Percentiles rank a stretch among this genome's conserved stretches.
These are phyloP conservation scores for Corythoichthys intestinalis DNA, from an alignment of 2,113 vertebrate species.

Conservation along the genomic window DNA sequence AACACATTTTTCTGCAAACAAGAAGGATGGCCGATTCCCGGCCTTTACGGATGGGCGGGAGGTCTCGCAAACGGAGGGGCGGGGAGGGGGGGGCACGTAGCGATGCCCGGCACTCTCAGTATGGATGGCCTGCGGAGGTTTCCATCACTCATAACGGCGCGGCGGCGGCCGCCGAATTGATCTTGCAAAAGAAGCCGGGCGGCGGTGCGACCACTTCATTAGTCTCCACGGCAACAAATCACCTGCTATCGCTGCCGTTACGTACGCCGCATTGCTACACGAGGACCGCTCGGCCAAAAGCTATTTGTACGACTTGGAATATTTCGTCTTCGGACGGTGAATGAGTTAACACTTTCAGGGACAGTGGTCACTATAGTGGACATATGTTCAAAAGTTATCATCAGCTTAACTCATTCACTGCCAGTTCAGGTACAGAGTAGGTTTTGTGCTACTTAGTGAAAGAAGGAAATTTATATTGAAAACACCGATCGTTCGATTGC, in stretches of 20 bases:
- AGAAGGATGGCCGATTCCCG: conserved; percentile 75
- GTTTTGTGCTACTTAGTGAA: too few species aligned
- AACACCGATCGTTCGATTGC: too few species aligned
- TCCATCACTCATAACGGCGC: conserved; percentile 81
- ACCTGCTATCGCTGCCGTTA: conserved; percentile 61
- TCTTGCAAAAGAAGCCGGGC: conserved; percentile 80
- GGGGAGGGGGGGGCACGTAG: conserved; percentile 9
- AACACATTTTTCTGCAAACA: conserved; percentile 74
- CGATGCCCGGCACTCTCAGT: conserved; percentile 70
- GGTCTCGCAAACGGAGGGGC: neutral
- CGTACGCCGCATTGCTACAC: conserved; percentile 47
- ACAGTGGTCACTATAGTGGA: too few species aligned
- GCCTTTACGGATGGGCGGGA: conserved; percentile 63
- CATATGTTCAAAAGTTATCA: too few species aligned
- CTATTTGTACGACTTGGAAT: neutral
- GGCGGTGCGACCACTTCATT: conserved; percentile 80
- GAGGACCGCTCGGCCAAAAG: conserved; percentile 40
- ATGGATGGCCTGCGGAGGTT: conserved; percentile 79
- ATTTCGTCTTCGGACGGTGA: too few species aligned
- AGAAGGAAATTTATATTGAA: too few species aligned
- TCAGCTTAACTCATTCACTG: too few species aligned
- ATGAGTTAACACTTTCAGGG: too few species aligned
- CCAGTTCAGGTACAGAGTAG: too few species aligned
- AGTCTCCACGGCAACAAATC: conserved; percentile 78
- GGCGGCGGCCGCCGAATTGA: conserved; percentile 73